Evolutionary conservation across 2,888 invertebrate species (phyloP), one percentile per base, ranked within the genome.

Genomic region (Lepidochrysops patricia): DNA sequence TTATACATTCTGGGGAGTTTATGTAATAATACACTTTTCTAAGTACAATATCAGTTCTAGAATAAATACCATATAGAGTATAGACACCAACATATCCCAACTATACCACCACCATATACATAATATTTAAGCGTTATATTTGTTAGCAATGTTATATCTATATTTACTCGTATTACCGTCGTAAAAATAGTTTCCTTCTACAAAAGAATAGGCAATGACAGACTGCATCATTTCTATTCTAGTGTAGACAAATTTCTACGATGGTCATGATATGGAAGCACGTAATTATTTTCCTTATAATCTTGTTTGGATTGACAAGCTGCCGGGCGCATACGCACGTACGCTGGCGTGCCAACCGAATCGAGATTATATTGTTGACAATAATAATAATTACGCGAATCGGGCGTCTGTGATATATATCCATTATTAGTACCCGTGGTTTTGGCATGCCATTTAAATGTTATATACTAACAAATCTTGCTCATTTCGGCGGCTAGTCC

Each of bases 381-480:
- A n/a, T n/a, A n/a, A 13, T n/a, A 35, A 35, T 35, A 35, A 35
- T 35, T n/a, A 13, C 35, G 13, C 2, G n/a, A 35, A 35, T 15
- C 6, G 0, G 37, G 1, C 13, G n/a, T 1, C 0, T 37, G 15
- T 37, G 13, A 37, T 13, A 37, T 15, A 23, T 50, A 26, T 13
- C 26, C 57, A 72, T 78, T 72, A 77, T 83, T 79, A 82, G 80
- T 82, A 78, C 76, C 70, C 67, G 62, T 54, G 52, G 52, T 48
- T 57, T 61, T 61, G 63, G 64, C 80, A 84, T 82, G 82, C 82
- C 71, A 63, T 65, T 54, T 68, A 70, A 72, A 69, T 68, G 68
- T 74, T 69, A 69, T 71, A 79, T 86, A 86, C 86, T 86, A 85
- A 86, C 86, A 85, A 81, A 83, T 68, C 72, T 84, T 83, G 79